Conservation (phyloP, 1,140 invertebrate genomes). For the Macrobrachium nipponense region DNA sequence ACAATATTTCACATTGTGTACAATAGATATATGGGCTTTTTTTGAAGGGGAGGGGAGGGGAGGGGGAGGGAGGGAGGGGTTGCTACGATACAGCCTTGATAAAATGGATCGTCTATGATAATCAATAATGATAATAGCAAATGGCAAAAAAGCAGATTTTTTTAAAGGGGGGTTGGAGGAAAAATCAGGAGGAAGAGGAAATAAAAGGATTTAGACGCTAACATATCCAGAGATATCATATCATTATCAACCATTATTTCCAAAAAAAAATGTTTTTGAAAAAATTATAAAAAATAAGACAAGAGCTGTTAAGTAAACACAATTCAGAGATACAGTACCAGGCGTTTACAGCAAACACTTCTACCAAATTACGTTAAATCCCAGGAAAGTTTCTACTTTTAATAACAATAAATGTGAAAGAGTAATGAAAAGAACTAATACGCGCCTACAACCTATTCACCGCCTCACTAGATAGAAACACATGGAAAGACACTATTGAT, state of each 20-base stretch:
- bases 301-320: too few relatives aligned
- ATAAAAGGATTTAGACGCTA: too few relatives aligned
- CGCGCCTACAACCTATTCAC: slow-evolving; percentile 35
- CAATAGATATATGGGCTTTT: neutral
- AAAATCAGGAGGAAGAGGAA: too few relatives aligned
- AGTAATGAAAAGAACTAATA: neutral
- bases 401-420: slow-evolving; percentile 1
- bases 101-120: neutral
- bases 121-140: neutral
- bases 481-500: slow-evolving; percentile 7
- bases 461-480: slow-evolving; percentile 32
- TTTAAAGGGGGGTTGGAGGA: too few relatives aligned
- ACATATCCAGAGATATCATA: too few relatives aligned
- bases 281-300: too few relatives aligned
- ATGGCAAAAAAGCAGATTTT: slow-evolving; percentile 26
- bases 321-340: neutral
- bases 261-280: too few relatives aligned
- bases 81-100: slow-evolving; percentile 27
- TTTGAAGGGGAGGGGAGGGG: neutral
- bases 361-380: slow-evolving; percentile 16
- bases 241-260: too few relatives aligned
- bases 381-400: slow-evolving; percentile 10
- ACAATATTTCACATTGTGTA: neutral
- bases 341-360: slow-evolving; percentile 1
- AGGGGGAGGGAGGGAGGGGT: slow-evolving; percentile 3